These are phyloP conservation scores for Myotis davidii DNA, from an alignment of 2,113 vertebrate species.

Conservation along the genomic window DNA sequence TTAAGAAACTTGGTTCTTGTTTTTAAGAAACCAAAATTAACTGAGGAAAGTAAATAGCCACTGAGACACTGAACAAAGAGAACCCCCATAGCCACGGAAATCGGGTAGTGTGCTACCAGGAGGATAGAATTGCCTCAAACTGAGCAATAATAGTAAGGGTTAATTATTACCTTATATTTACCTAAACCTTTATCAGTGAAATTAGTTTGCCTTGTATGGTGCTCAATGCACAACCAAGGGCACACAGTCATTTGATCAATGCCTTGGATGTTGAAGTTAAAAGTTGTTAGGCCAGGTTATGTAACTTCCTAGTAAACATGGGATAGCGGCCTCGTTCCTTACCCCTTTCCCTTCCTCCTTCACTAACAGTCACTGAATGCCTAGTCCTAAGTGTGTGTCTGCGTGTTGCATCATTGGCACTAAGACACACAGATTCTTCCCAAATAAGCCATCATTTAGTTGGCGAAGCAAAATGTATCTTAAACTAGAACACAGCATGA, in stretches of 20 bases:
- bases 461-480: not conserved
- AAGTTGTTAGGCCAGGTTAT: not conserved
- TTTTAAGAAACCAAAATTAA: conserved; percentile 14
- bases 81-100: not conserved
- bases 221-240: not conserved
- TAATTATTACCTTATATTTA: not conserved
- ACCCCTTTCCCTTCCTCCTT: not conserved
- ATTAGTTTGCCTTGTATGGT: not conserved
- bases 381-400: not conserved
- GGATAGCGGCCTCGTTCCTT: not conserved
- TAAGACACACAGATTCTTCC: not conserved
- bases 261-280: not conserved
- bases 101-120: not conserved
- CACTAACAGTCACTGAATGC: not conserved
- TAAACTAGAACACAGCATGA: not conserved
- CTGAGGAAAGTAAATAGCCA: not conserved
- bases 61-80: not conserved
- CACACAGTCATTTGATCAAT: not conserved
- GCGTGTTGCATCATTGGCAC: not conserved
- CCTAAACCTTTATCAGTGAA: not conserved
- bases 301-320: not conserved
- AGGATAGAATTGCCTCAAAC: not conserved
- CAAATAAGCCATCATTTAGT: not conserved
- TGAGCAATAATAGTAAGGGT: not conserved
- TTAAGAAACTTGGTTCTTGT: not conserved